Evolutionary conservation across 64 coral and sea anemone genomes (phyloP), one percentile per base, ranked within the genome.

Genomic region (Pocillopora verrucosa): DNA sequence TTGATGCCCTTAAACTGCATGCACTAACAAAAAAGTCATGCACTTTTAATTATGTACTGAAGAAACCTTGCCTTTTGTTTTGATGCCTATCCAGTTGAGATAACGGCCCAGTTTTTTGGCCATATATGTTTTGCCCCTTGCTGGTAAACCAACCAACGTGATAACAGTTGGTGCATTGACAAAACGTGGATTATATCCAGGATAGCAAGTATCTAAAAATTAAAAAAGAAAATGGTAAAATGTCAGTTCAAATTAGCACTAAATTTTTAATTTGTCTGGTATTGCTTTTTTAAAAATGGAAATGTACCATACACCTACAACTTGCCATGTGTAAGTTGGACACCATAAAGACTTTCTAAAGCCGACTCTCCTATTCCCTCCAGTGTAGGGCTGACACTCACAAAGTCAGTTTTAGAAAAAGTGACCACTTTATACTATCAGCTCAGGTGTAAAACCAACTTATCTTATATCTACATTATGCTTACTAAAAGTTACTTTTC

Each of bases 61-160:
- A 13, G 13, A 1, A 26, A 30, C 59, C 57, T 86, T 17, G 94
- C 96, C 96, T 79, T 98, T 83, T 22, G 92, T 92, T 79, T 94
- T 90, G 61, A 98, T 94, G 61, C 96, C 89, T 82, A 98, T 98
- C 96, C 96, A 98, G 96, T 98, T 98, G 34, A 98, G 93, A 67
- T 98, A 98, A 76, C 96, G 76, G 11, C 96, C 93, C 20, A 98
- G 76, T 89, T 98, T 98, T 68, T 98, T 98, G 1, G 96, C 96
- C 80, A 94, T 94, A 63, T 98, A 98, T 34, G 96, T 94, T 36
- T 98, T 98, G 11, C 96, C 96, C 77, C 96, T 72, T 7, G 96
- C 96, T 51, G 96, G 96, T 35, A 98, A 38, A 14, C 96, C 96
- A 81, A 98, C 96, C 90, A 98, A 34, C 4, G 94, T 88, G 58